Base-by-base conservation (phyloP, 2,888 invertebrate species). In the Adelphocoris suturalis region DNA sequence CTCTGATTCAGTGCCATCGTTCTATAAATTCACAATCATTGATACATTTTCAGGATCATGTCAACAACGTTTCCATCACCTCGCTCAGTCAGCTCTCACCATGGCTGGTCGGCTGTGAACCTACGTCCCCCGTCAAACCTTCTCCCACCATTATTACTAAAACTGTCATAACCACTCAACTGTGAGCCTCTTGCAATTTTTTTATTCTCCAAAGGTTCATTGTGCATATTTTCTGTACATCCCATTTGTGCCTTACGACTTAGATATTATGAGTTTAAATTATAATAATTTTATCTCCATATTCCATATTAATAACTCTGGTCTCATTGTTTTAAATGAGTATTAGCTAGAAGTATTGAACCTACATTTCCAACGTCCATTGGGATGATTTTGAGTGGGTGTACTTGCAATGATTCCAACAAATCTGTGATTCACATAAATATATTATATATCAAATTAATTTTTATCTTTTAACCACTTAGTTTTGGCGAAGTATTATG, bases 151-250 rank as follows among this genome's bases (percentile, higher is more conserved):
- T 97, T 92, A 96, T 97, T 92, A 95, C 97, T 92, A 97, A 97
- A 94, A 97, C 97, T 91, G 97, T 97, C 92, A 97, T 97, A 92
- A 97, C 97, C 91, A 97, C 97, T 91, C 97, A 97, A 93, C 95
- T 97, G 92, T 96, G 94, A 94, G 76, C 68, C 68, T 19, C 27
- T 68, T 4, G 68, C 3, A 52, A 7, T 37, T 37, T 37, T 57
- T 57, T n/a, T n/a, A 61, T n/a, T 61, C 23, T 19, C 27, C 23
- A 23, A 16, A 52, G 16, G 19, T 23, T 23, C 23, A 23, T 23
- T 23, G 68, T 23, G 68, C 68, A 68, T 23, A 23, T 7, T 23
- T 23, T 52, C 52, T 52, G 52, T 68, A 23, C 57, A 16, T 19
- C 13, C 19, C 0, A 5, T 68, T 7, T 68, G 68, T 68, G 68